phyloP scores from a whole-genome alignment of 2,113 vertebrate genomes.

The Caranx ignobilis region DNA sequence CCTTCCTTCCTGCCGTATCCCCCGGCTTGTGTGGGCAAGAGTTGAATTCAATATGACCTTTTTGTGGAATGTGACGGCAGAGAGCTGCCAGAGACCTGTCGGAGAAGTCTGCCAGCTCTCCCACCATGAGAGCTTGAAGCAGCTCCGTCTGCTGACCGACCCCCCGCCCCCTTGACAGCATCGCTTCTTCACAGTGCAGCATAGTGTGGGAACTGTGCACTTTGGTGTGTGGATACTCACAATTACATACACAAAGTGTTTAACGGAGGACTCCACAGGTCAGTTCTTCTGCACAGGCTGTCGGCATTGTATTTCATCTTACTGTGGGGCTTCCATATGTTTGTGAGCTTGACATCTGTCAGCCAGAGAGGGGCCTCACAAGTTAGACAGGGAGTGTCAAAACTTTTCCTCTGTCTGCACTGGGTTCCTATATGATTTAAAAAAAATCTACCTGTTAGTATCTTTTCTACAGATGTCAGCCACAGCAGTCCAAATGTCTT shows the following conservation, averaged over 20 bases:
- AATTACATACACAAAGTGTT: slow-evolving; percentile 23
- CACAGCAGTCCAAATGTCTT: background rate
- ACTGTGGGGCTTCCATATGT: background rate
- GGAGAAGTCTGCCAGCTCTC: slow-evolving; percentile 44
- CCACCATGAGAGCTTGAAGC: slow-evolving; percentile 16
- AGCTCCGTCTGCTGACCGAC: slow-evolving; percentile 26
- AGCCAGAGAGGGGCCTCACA: background rate
- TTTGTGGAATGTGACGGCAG: slow-evolving; percentile 48
- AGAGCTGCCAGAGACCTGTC: slow-evolving; percentile 42
- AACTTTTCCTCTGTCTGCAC: background rate
- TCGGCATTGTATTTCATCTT: background rate
- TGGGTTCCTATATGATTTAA: background rate
- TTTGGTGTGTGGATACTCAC: slow-evolving; percentile 2
- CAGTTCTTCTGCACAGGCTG: slow-evolving; percentile 7
- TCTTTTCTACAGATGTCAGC: background rate
- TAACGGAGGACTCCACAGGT: slow-evolving; percentile 18
- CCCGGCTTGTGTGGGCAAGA: slow-evolving; percentile 19
- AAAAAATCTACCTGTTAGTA: too few species aligned
- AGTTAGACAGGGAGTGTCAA: background rate
- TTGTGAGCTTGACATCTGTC: slow-evolving; percentile 14
- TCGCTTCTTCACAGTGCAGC: slow-evolving; percentile 11
- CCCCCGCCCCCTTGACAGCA: slow-evolving; percentile 31
- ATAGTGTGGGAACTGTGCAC: slow-evolving; percentile 2
- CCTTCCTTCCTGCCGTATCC: slow-evolving; percentile 18
- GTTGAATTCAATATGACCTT: slow-evolving; percentile 50